Evolutionary conservation across 2,113 vertebrate species (phyloP), one percentile per base, ranked within the genome.

Genomic region (Carassius auratus): DNA sequence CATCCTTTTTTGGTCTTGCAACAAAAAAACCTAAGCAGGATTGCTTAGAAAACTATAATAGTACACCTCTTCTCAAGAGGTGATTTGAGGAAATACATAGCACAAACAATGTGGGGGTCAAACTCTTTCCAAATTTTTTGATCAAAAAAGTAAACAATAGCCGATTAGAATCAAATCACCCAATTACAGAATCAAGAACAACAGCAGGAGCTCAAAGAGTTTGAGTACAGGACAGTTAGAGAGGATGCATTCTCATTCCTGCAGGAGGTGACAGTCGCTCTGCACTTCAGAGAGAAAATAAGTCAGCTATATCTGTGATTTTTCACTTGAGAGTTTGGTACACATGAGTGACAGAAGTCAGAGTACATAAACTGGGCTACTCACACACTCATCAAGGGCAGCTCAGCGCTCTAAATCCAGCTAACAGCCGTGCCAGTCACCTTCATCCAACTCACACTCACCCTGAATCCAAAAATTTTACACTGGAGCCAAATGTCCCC

Each of bases 101-200:
- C 17, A 38, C 68, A 69, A 69, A 69, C 66, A 69, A 69, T 1
- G 33, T 69, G 66, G 33, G 15, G 15, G 17, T 33, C 30, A 69
- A 69, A 69, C 17, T 69, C 15, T 13, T 64, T 64, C 5, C 0
- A 69, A 19, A 36, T 36, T 33, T 36, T 8, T 7, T 45, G 30
- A 73, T 73, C 38, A 45, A n/a, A 38, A 42, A 19, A 21, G 42
- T n/a, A 21, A 42, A 12, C 13, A 42, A 4, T 36, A 38, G 59
- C 21, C 8, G 4, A 71, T 71, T 42, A 21, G 17, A 74, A 45
- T 74, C 21, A 74, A n/a, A 74, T 74, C 21, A 45, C 19, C 5
- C 69, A 74, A 74, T 74, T 74, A 23, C 19, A 74, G n/a, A 74
- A 74, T 74, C 71, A 74, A 74, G 38, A 74, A 45, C 21, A 45